Evolutionary conservation across 23 tunicate genomes (phyloP).

Genomic region (Phallusia fumigata): DNA sequence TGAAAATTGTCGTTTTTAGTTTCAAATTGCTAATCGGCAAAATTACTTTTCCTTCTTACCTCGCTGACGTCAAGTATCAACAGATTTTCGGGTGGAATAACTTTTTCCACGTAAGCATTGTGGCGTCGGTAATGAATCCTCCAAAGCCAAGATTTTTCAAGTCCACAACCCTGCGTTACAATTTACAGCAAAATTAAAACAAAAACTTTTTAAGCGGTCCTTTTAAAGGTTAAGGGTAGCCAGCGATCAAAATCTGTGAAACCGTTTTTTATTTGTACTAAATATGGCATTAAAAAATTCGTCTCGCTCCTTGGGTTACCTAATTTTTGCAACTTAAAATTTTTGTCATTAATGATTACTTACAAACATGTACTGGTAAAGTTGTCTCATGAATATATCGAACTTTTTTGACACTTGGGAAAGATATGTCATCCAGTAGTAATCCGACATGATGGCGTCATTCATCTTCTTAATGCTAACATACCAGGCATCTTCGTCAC

Average conservation of each 20-base stretch:
- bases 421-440: conserved; percentile 43
- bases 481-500: conserved; percentile 53
- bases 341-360: neutral
- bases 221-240: too few relatives aligned
- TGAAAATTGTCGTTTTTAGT: neutral
- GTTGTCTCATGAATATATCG: conserved; percentile 31
- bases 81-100: conserved; percentile 43
- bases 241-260: too few relatives aligned
- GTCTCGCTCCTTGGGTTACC: too few relatives aligned
- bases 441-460: neutral
- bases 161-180: conserved; percentile 36
- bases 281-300: too few relatives aligned
- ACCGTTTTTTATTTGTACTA: too few relatives aligned
- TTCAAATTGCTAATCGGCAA: neutral
- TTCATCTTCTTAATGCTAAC: conserved; percentile 57
- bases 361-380: conserved; percentile 43
- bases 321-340: too few relatives aligned
- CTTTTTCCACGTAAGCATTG: conserved; percentile 46
- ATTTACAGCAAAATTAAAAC: neutral
- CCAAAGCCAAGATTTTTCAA: conserved; percentile 46
- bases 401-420: conserved; percentile 18
- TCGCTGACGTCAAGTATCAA: conserved; percentile 41
- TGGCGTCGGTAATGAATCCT: conserved; percentile 51
- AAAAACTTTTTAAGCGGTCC: neutral
- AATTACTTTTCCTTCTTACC: conserved; percentile 7